Evolutionary conservation across 2,113 vertebrate genomes (phyloP).

Genomic region (Gorilla gorilla): DNA sequence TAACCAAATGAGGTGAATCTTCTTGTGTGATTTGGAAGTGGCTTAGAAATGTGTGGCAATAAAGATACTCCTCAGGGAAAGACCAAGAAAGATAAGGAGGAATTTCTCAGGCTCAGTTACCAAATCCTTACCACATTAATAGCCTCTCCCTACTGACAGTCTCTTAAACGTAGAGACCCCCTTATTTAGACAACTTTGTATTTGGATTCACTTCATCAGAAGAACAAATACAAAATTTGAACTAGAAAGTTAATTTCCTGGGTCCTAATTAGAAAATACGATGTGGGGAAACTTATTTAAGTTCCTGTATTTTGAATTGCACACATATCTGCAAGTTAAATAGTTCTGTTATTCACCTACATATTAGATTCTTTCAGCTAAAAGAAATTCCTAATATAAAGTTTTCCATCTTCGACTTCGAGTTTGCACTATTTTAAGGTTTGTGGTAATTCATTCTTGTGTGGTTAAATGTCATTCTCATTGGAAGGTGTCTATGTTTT

Average conservation of each 20-base stretch:
- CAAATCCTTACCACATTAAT: not conserved
- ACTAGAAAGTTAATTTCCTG: not conserved
- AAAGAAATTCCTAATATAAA: constrained; percentile 58
- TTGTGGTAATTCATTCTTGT: constrained; percentile 41
- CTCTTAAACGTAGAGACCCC: not conserved
- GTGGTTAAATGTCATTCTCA: constrained; percentile 59
- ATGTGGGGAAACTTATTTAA: not conserved
- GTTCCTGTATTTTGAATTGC: not conserved
- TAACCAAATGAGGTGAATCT: not conserved
- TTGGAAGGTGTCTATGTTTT: constrained; percentile 70
- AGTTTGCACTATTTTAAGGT: constrained; percentile 53
- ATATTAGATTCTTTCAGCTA: not conserved
- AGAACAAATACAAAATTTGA: not conserved
- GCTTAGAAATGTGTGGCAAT: not conserved
- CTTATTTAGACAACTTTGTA: not conserved
- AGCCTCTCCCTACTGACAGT: not conserved
- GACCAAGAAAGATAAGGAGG: not conserved
- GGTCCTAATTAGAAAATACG: not conserved
- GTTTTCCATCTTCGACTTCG: constrained; percentile 46
- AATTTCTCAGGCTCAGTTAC: accelerated
- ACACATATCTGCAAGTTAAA: constrained; percentile 11
- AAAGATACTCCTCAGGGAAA: not conserved
- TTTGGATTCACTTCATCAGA: not conserved
- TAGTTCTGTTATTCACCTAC: not conserved
- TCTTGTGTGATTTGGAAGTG: not conserved